Conservation (phyloP, 2,113 vertebrate genomes). For the Peromyscus polionotus region DNA sequence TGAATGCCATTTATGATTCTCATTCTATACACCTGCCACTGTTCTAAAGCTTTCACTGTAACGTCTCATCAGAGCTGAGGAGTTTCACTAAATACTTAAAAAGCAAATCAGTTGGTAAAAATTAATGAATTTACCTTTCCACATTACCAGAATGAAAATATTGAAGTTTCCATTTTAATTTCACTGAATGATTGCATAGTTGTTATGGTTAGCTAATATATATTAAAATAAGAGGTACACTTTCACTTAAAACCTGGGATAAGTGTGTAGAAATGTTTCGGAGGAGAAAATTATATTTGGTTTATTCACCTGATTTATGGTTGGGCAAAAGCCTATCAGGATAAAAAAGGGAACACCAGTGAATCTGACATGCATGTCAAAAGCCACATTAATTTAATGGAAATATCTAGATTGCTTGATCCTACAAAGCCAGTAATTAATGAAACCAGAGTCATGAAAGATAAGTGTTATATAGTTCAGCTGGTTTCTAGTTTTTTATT, state of each 20-base stretch:
- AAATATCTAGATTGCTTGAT: not conserved
- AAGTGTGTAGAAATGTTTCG: not conserved
- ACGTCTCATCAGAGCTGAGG: not conserved
- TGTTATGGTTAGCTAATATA: not conserved
- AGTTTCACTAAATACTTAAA: not conserved
- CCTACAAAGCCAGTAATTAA: not conserved
- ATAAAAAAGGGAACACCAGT: not conserved
- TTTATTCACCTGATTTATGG: not conserved
- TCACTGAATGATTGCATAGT: not conserved
- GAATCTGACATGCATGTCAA: not conserved
- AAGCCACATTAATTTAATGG: not conserved
- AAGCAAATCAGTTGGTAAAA: not conserved
- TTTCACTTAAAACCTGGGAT: not conserved
- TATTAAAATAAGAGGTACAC: not conserved
- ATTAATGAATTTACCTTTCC: not conserved
- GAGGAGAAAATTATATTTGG: not conserved
- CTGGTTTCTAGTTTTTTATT: not conserved
- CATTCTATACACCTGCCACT: rapidly evolving
- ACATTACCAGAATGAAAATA: not conserved
- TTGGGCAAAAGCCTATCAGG: not conserved
- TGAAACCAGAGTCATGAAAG: not conserved
- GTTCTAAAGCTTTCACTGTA: not conserved
- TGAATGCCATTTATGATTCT: not conserved
- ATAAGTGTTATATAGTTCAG: not conserved
- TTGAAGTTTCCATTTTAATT: not conserved